Percentiles rank a stretch among this genome's conserved stretches.
phyloP scores from a whole-genome alignment of 2,797 vertebrate genomes.

The Spinus olivaceus region DNA sequence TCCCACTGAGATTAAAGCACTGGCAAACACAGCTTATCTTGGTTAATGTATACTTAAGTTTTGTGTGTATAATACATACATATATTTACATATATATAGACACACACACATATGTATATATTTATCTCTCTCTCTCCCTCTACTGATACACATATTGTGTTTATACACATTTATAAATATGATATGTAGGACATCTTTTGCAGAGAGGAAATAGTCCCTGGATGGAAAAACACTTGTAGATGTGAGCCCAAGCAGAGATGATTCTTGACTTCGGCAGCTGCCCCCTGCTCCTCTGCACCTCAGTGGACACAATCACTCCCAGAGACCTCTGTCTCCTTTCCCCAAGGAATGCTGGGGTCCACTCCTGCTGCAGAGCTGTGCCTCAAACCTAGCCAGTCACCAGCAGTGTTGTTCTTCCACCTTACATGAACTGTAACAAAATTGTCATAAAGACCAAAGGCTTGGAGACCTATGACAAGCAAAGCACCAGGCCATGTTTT shows the following conservation, averaged over 20 bases:
- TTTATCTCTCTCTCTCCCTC: slow-evolving; percentile 9
- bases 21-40: slow-evolving; percentile 68
- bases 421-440: not conserved
- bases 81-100: slow-evolving; percentile 53
- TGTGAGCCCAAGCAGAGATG: not conserved
- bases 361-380: not conserved
- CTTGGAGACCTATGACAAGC: not conserved
- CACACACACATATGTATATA: not conserved
- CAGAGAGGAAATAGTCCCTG: not conserved
- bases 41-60: slow-evolving; percentile 63
- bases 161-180: slow-evolving; percentile 51
- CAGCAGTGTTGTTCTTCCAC: not conserved
- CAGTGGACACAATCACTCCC: not conserved
- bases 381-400: not conserved
- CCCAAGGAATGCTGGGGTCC: not conserved
- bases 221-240: not conserved
- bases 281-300: not conserved
- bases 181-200: slow-evolving; percentile 34
- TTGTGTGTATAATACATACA: slow-evolving; percentile 55
- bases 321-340: not conserved
- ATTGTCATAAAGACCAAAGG: not conserved
- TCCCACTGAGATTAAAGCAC: slow-evolving; percentile 72
- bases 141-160: slow-evolving; percentile 34
- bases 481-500: not conserved
- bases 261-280: not conserved